These are phyloP conservation scores for Parotia lawesii DNA, from an alignment of 2,113 vertebrate species.

Conservation along the genomic window DNA sequence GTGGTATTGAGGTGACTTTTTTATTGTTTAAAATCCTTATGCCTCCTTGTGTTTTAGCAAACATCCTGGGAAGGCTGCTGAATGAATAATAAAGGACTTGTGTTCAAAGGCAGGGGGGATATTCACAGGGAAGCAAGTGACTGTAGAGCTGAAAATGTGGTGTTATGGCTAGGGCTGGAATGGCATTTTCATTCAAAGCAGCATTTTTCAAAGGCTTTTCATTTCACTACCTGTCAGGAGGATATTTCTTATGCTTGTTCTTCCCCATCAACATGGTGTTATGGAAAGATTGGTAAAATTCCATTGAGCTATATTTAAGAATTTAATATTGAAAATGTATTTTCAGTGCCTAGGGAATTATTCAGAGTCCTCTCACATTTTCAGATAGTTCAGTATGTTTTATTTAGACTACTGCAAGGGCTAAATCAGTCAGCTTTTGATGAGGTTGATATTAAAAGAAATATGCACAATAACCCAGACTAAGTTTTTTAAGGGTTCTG, in stretches of 20 bases:
- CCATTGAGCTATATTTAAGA: neutral
- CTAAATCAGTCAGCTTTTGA: neutral
- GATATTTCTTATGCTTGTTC: constrained; percentile 1
- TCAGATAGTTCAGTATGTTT: neutral
- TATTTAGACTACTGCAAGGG: neutral
- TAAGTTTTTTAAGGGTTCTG: neutral
- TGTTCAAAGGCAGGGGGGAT: neutral
- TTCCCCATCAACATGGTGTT: neutral
- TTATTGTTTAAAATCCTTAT: constrained; percentile 3
- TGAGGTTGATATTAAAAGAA: neutral
- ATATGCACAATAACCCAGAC: neutral
- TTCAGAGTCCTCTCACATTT: neutral
- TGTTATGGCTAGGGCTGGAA: neutral
- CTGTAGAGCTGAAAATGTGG: neutral
- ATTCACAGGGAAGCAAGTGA: neutral
- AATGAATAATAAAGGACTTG: constrained; percentile 4
- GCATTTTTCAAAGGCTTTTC: constrained; percentile 17
- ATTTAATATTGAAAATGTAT: neutral
- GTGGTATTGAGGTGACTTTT: neutral
- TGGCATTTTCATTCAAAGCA: neutral
- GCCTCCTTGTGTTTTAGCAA: neutral
- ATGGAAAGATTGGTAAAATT: neutral
- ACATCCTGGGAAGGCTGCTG: neutral
- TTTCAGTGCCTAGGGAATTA: neutral
- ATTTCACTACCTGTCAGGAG: neutral